Base-by-base conservation (phyloP, 2,888 invertebrate genomes). In the Polyommatus icarus region DNA sequence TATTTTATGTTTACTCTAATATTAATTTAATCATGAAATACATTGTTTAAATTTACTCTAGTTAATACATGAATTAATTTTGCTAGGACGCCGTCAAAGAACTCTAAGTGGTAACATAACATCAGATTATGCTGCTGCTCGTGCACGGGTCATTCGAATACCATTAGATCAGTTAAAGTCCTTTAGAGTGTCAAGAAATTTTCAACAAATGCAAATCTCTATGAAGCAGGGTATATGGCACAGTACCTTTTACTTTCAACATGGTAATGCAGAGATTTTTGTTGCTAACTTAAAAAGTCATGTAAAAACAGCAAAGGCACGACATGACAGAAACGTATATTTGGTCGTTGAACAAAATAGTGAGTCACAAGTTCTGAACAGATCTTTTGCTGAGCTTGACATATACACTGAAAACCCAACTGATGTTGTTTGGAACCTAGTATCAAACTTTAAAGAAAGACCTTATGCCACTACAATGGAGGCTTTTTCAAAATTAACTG, bases 331-430 rank as follows among this genome's bases (percentile, higher is more conserved):
- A 76, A 92, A 93, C 78, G 91, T 92, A 0, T 93, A 90, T 73
- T 85, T 98, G 20, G 96, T 98, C 1, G 93, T 97, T 1, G 96
- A 96, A 79, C 95, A 95, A 20, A 94, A 95, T 79, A 89, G 90
- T 0, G 96, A 96, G 82, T 95, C 96, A 0, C 92, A 92, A 80
- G 97, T 97, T 40, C 88, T 98, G 80, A 96, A 97, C 82, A 96
- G 96, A 86, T 98, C 98, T 0, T 98, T 99, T 86, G 97, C 97
- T 4, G 98, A 98, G 83, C 89, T 99, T 80, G 96, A 98, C 85
- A 95, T 99, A 79, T 97, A 97, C 86, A 95, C 96, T 24, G 97
- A 97, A 83, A 95, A 95, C 77, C 95, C 95, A 0, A 95, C 95
- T 0, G 95, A 96, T 84, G 95, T 95, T 54, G 95, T 96, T 0